These are phyloP conservation scores for Brachyrhaphis roseni DNA, from an alignment of 2,797 vertebrate genomes.

Conservation along the genomic window DNA sequence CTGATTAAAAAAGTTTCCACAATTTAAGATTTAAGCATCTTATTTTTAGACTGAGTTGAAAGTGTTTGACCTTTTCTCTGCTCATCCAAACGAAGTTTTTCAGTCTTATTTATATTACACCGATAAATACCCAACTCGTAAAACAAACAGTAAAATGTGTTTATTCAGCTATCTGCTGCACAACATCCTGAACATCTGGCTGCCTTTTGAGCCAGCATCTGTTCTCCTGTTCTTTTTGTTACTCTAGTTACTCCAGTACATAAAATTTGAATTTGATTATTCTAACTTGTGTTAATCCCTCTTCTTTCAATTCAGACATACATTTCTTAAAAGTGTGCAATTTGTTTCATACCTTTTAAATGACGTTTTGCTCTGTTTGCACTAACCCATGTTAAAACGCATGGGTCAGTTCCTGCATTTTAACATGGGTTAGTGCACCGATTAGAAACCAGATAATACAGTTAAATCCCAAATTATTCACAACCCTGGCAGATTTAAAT, in stretches of 20 bases:
- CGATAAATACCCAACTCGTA: neutral
- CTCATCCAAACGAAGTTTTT: neutral
- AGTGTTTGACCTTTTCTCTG: neutral
- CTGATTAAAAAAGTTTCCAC: neutral
- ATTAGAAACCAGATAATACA: neutral
- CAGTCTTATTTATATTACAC: neutral
- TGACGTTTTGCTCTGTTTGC: neutral
- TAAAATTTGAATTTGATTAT: neutral
- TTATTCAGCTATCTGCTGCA: neutral
- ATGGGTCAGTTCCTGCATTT: too few relatives aligned
- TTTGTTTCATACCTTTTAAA: neutral
- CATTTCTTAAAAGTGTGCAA: neutral
- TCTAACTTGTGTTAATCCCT: neutral
- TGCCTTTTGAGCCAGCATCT: neutral
- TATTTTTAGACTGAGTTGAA: neutral
- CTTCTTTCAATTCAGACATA: neutral
- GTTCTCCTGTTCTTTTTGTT: neutral
- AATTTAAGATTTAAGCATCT: neutral
- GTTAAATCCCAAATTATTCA: neutral
- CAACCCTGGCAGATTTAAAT: neutral
- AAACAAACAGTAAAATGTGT: conserved; percentile 4
- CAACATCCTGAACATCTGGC: neutral
- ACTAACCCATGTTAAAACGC: neutral
- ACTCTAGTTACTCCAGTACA: neutral
- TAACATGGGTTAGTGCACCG: too few relatives aligned